Conservation (phyloP, 2,797 vertebrate species). For the Sebastes cheni region DNA sequence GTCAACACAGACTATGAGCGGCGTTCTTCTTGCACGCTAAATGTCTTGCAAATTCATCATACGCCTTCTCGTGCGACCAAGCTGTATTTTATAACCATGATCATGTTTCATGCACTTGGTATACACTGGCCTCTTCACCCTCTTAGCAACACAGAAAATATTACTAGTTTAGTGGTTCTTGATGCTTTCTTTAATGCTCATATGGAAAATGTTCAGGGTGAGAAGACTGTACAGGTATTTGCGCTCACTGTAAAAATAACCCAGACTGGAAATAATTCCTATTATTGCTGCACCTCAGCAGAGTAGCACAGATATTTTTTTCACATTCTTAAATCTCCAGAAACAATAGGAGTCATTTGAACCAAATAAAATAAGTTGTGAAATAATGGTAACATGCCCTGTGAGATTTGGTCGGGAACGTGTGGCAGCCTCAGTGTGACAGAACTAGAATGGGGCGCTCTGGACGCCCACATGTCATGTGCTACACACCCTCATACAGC, state of each 20-base stretch:
- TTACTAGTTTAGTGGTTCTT: background rate
- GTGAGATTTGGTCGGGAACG: slow-evolving; percentile 55
- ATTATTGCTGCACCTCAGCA: slow-evolving; percentile 6
- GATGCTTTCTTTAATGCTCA: background rate
- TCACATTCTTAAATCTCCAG: slow-evolving; percentile 10
- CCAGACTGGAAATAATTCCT: slow-evolving; percentile 13
- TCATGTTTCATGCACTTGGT: background rate
- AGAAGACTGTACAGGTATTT: background rate
- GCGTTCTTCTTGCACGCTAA: too few relatives aligned
- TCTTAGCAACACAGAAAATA: background rate
- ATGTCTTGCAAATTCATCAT: too few relatives aligned
- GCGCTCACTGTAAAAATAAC: slow-evolving; percentile 3
- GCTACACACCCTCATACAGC: slow-evolving; percentile 78
- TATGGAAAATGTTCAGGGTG: background rate
- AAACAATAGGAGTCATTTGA: slow-evolving; percentile 32
- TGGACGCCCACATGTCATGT: slow-evolving; percentile 84
- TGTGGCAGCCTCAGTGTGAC: slow-evolving; percentile 56
- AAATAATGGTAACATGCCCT: slow-evolving; percentile 73
- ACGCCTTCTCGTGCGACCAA: too few relatives aligned
- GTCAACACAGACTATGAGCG: too few relatives aligned
- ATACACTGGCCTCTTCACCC: background rate
- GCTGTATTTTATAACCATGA: background rate
- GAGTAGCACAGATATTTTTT: slow-evolving; percentile 11
- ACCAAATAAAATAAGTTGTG: slow-evolving; percentile 38
- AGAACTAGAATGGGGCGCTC: slow-evolving; percentile 78